Evolutionary conservation across 1,140 invertebrate species (phyloP).

Genomic region (Plectrocnemia conspersa): DNA sequence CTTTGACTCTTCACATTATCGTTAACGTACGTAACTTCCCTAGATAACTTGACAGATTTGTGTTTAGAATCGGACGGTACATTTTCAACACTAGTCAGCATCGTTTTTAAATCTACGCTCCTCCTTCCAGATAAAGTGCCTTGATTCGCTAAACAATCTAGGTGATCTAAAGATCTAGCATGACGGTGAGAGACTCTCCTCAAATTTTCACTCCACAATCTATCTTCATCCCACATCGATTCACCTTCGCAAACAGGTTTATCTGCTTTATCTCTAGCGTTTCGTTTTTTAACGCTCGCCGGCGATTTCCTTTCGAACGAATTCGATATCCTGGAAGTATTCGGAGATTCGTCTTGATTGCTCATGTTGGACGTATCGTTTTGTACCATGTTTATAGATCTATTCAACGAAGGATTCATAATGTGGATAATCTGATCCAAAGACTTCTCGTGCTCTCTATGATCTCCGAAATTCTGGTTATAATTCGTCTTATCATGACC

Average conservation of each 20-base stretch:
- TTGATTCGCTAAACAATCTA: conserved; percentile 55
- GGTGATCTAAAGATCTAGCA: conserved; percentile 72
- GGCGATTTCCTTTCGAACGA: conserved; percentile 3
- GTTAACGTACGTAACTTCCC: conserved; percentile 72
- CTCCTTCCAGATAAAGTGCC: conserved; percentile 37
- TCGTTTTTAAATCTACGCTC: conserved; percentile 39
- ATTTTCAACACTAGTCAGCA: conserved; percentile 39
- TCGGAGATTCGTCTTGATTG: conserved; percentile 5
- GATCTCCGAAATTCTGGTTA: conserved; percentile 25
- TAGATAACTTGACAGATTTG: conserved; percentile 48
- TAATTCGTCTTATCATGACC: conserved; percentile 42
- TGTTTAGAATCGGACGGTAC: conserved; percentile 28
- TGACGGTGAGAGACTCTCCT: conserved; percentile 72
- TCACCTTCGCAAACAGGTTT: conserved; percentile 49
- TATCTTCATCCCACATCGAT: conserved; percentile 78
- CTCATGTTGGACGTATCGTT: conserved; percentile 5
- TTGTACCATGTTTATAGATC: conserved; percentile 12
- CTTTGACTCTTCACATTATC: conserved; percentile 52
- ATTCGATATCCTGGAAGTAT: conserved; percentile 4
- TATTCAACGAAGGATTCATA: conserved; percentile 13
- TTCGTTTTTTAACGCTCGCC: background rate
- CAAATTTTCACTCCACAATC: conserved; percentile 73
- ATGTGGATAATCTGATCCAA: conserved; percentile 26
- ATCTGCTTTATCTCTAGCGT: background rate
- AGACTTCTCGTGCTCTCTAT: conserved; percentile 17